phyloP scores from a whole-genome alignment of 2,888 invertebrate genomes.

The Hemithea aestivaria region DNA sequence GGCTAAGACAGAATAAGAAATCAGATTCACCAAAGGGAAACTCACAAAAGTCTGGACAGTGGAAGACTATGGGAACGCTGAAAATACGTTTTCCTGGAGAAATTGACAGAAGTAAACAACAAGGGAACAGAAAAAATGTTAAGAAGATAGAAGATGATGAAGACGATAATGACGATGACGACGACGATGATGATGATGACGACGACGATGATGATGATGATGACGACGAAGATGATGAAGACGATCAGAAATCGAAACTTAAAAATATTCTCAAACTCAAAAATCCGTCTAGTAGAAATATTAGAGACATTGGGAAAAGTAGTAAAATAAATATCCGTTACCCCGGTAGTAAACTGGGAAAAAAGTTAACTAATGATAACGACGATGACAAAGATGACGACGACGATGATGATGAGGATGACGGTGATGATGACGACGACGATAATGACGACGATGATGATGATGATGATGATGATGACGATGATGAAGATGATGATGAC shows the following conservation, averaged over 20 bases:
- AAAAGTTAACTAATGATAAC: conserved; percentile 52
- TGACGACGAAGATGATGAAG: conserved; percentile 57
- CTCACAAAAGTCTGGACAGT: conserved; percentile 35
- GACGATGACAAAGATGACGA: conserved; percentile 38
- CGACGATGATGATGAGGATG: conserved; percentile 42
- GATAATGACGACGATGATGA: conserved; percentile 24
- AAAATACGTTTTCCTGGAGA: conserved; percentile 48
- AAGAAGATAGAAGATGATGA: conserved; percentile 25
- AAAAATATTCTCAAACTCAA: conserved; percentile 37
- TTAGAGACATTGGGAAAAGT: conserved; percentile 8
- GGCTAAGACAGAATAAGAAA: conserved; percentile 45
- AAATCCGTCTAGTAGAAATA: conserved; percentile 29
- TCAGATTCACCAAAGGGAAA: conserved; percentile 33
- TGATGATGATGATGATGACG: conserved; percentile 58
- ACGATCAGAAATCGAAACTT: conserved; percentile 48
- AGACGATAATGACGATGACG: conserved; percentile 51
- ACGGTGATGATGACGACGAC: conserved; percentile 45
- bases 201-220: conserved; percentile 36
- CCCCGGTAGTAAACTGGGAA: conserved; percentile 29
- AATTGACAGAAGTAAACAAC: conserved; percentile 30
- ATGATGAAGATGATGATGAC: conserved; percentile 50
- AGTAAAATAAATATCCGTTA: conserved; percentile 41
- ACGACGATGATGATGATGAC: conserved; percentile 44
- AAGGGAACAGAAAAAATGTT: conserved; percentile 20
- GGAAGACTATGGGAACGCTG: conserved; percentile 57